These are phyloP conservation scores for Crossaster papposus DNA, from an alignment of 53 echinoderm and acorn worm species.

Conservation along the genomic window DNA sequence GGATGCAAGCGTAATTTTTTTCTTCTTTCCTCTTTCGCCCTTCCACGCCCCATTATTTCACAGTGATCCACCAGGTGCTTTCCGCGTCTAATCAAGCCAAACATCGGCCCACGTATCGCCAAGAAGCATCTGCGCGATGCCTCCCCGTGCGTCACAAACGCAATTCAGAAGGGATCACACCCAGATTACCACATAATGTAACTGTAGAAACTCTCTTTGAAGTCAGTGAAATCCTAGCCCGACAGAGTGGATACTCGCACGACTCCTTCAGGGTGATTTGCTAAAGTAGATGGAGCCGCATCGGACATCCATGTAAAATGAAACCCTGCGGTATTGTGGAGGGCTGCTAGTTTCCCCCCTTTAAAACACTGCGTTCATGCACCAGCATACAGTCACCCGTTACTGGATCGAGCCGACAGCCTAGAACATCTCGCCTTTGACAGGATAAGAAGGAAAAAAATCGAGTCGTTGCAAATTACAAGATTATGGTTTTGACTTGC, in stretches of 20 bases:
- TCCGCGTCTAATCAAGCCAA: background rate
- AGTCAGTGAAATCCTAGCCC: slow-evolving; percentile 32
- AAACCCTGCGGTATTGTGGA: background rate
- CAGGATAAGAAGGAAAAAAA: background rate
- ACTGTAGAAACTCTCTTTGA: slow-evolving; percentile 35
- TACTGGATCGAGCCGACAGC: background rate
- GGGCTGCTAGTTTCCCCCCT: background rate
- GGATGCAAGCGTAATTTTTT: background rate
- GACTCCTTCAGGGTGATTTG: slow-evolving; percentile 29
- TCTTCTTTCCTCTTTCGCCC: background rate
- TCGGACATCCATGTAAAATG: slow-evolving; percentile 19
- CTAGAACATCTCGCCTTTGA: background rate
- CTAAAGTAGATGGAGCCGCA: slow-evolving; percentile 15
- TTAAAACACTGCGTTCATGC: background rate
- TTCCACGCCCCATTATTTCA: background rate
- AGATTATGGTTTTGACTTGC: background rate
- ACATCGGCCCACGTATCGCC: background rate
- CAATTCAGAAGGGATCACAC: slow-evolving; percentile 43
- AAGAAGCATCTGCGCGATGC: background rate
- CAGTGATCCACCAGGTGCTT: background rate
- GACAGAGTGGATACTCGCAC: background rate
- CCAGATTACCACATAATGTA: slow-evolving; percentile 35
- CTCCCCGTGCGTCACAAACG: slow-evolving; percentile 11
- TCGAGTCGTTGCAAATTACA: background rate
- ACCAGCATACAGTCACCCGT: background rate